Percentiles rank a stretch among this genome's conserved stretches.
Evolutionary conservation across 2,888 invertebrate genomes (phyloP).

Genomic region (Marasmarcha lunaedactyla): DNA sequence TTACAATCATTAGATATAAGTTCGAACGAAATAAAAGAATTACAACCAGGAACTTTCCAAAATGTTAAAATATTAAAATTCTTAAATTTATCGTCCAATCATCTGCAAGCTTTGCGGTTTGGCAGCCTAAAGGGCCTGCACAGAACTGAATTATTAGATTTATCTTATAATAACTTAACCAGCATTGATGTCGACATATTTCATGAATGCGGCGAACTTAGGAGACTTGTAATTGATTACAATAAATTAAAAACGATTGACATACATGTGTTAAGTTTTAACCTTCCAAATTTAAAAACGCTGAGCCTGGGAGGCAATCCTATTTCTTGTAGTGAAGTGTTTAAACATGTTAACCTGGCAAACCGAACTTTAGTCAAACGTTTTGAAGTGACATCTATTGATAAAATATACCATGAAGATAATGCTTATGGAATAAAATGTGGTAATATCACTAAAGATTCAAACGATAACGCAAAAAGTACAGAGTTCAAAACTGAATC

Average conservation of each 20-base stretch:
- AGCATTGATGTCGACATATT: conserved; percentile 42
- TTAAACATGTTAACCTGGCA: conserved; percentile 28
- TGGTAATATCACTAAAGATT: conserved; percentile 25
- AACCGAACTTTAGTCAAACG: conserved; percentile 23
- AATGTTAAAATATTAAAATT: conserved; percentile 36
- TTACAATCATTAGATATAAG: conserved; percentile 44
- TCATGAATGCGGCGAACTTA: conserved; percentile 44
- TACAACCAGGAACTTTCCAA: conserved; percentile 47
- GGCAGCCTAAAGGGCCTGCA: conserved; percentile 47
- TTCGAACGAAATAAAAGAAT: conserved; percentile 30
- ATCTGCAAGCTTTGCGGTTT: conserved; percentile 33
- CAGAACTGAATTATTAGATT: conserved; percentile 38
- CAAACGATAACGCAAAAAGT: conserved; percentile 3
- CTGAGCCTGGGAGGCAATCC: conserved; percentile 54
- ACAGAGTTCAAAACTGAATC: conserved; percentile 3
- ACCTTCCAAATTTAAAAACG: conserved; percentile 31
- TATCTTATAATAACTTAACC: conserved; percentile 41
- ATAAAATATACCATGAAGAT: conserved; percentile 53
- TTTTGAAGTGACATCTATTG: conserved; percentile 42
- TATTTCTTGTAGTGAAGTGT: conserved; percentile 45
- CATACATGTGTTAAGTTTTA: conserved; percentile 32
- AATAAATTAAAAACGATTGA: conserved; percentile 43
- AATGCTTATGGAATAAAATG: conserved; percentile 56
- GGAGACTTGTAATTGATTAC: conserved; percentile 42
- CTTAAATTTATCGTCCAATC: conserved; percentile 43